Evolutionary conservation across 2,888 invertebrate genomes (phyloP).

Genomic region (Mantis religiosa): DNA sequence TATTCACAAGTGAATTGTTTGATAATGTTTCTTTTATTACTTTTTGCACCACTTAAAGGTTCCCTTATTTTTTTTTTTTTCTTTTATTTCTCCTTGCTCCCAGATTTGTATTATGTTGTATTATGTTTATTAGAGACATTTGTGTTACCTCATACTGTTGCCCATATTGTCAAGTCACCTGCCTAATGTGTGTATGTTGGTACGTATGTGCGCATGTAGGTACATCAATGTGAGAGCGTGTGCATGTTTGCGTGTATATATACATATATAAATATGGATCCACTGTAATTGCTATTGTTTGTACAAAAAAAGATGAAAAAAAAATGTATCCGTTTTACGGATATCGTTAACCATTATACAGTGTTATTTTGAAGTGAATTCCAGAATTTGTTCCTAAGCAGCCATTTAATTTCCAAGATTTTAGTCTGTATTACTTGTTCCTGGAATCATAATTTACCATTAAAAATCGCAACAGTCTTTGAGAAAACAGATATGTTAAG

Average conservation of each 20-base stretch:
- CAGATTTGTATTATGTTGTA: slow-evolving; percentile 9
- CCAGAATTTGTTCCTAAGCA: not conserved
- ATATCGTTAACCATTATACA: slow-evolving; percentile 23
- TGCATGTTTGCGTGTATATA: not conserved
- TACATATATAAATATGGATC: slow-evolving; percentile 28
- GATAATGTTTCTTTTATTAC: slow-evolving; percentile 5
- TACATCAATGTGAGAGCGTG: too few relatives aligned
- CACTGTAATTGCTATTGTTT: slow-evolving; percentile 30
- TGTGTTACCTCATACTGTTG: slow-evolving; percentile 29
- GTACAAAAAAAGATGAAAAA: slow-evolving; percentile 25
- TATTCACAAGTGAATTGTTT: slow-evolving; percentile 7
- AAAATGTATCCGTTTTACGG: slow-evolving; percentile 26
- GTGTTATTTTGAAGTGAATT: not conserved
- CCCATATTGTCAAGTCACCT: slow-evolving; percentile 27
- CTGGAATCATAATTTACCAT: not conserved
- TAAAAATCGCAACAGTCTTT: not conserved
- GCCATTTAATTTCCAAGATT: too few relatives aligned
- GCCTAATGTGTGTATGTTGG: slow-evolving; percentile 21
- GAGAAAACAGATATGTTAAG: not conserved
- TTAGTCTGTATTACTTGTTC: not conserved
- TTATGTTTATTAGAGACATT: slow-evolving; percentile 18
- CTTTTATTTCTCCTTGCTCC: not conserved
- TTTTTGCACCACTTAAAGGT: not conserved
- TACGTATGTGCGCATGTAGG: too few relatives aligned
- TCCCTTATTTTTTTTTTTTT: not conserved